Percentiles rank a stretch among this genome's conserved stretches.
These are phyloP conservation scores for Stenoptilia bipunctidactyla DNA, from an alignment of 2,888 invertebrate genomes.

Conservation along the genomic window DNA sequence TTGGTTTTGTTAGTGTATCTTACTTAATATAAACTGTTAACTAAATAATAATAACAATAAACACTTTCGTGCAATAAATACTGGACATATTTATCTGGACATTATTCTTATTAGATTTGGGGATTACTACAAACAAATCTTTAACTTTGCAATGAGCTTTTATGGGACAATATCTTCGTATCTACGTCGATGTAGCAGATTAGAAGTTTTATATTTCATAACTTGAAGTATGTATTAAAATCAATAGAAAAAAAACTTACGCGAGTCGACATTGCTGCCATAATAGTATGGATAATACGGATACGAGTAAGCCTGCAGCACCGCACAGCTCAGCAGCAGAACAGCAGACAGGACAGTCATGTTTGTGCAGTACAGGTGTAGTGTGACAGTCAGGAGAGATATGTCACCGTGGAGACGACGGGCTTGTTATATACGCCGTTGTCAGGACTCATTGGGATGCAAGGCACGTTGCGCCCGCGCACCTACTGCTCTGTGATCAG, in stretches of 20 bases:
- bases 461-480: conserved; percentile 43
- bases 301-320: conserved; percentile 38
- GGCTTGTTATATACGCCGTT: conserved; percentile 52
- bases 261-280: conserved; percentile 46
- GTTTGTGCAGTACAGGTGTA: conserved; percentile 35
- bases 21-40: too few species aligned
- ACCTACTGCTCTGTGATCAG: conserved; percentile 9
- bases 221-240: too few species aligned
- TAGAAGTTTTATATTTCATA: too few species aligned
- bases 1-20: too few species aligned
- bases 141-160: too few species aligned
- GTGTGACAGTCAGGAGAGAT: conserved; percentile 30
- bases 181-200: too few species aligned
- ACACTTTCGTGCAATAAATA: too few species aligned
- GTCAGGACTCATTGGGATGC: conserved; percentile 55
- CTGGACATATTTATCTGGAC: too few species aligned
- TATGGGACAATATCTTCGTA: too few species aligned
- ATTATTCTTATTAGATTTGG: too few species aligned
- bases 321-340: conserved; percentile 32
- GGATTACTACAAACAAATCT: too few species aligned
- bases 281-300: conserved; percentile 50
- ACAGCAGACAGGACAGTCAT: conserved; percentile 37
- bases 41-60: too few species aligned
- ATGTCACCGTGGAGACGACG: conserved; percentile 30
- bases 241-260: conserved; percentile 30